Evolutionary conservation across 2,113 vertebrate genomes (phyloP).

Genomic region (Trichechus manatus): DNA sequence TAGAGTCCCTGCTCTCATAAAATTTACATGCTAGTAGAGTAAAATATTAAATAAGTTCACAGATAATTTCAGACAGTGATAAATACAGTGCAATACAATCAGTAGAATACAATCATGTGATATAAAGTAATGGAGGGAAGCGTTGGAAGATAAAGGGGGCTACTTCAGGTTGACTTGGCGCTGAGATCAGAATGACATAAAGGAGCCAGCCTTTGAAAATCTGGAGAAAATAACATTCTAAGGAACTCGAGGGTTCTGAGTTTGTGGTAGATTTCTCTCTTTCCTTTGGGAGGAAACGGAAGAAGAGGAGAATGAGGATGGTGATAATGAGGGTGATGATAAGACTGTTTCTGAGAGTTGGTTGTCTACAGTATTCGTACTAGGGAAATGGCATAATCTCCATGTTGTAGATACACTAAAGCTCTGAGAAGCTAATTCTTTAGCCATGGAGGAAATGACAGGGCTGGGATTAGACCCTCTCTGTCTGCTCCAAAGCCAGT

Average conservation of each 20-base stretch:
- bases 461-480: background rate
- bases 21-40: background rate
- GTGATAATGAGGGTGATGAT: background rate
- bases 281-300: background rate
- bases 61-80: background rate
- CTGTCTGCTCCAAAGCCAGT: background rate
- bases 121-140: background rate
- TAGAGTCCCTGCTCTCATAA: background rate
- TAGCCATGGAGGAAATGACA: background rate
- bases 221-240: background rate
- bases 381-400: background rate
- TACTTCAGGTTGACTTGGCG: background rate
- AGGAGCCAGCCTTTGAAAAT: background rate
- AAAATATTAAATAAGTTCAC: slow-evolving; percentile 1
- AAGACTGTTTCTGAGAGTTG: background rate
- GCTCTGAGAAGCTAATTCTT: background rate
- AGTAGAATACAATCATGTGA: background rate
- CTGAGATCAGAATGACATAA: background rate
- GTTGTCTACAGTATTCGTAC: background rate
- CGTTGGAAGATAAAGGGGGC: background rate
- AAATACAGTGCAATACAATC: background rate
- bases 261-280: background rate
- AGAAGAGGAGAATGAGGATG: background rate
- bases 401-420: background rate
- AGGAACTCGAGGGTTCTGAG: background rate